A percentile compares a stretch with the other conserved stretches of the same genome.
Evolutionary conservation across 2,888 invertebrate genomes (phyloP).

Genomic region (Actias luna): DNA sequence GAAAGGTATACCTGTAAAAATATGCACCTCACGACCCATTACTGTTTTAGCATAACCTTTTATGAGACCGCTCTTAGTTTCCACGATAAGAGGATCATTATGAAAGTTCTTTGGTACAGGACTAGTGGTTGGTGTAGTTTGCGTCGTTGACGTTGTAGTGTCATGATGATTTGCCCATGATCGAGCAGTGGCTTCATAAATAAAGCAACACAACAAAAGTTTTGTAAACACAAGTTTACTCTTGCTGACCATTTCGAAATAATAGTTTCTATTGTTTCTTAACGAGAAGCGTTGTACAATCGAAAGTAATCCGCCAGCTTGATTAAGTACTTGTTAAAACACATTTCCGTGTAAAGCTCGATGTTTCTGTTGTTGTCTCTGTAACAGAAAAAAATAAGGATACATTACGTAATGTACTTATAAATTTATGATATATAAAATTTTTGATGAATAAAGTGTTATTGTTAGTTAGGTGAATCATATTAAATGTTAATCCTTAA

Average conservation of each 20-base stretch:
- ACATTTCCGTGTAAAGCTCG: slow-evolving; percentile 61
- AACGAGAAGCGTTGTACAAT: slow-evolving; percentile 58
- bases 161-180: slow-evolving; percentile 80
- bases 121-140: slow-evolving; percentile 74
- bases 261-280: slow-evolving; percentile 33
- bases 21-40: slow-evolving; percentile 92
- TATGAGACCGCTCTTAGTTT: slow-evolving; percentile 91
- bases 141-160: slow-evolving; percentile 75
- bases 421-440: too few relatives aligned
- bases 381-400: slow-evolving; percentile 40
- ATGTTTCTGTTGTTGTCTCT: slow-evolving; percentile 45
- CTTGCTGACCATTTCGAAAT: slow-evolving; percentile 61
- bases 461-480: too few relatives aligned
- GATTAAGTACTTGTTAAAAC: slow-evolving; percentile 69
- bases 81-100: slow-evolving; percentile 89
- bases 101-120: slow-evolving; percentile 74
- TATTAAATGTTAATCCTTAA: too few relatives aligned
- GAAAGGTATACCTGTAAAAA: slow-evolving; percentile 94
- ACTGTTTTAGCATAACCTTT: slow-evolving; percentile 91
- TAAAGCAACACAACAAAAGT: slow-evolving; percentile 60
- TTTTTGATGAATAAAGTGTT: too few relatives aligned
- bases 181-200: slow-evolving; percentile 59
- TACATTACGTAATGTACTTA: background rate
- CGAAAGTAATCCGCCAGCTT: slow-evolving; percentile 71
- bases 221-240: slow-evolving; percentile 72